These are phyloP conservation scores for Centroberyx gerrardi DNA, from an alignment of 2,797 vertebrate genomes.

Conservation along the genomic window DNA sequence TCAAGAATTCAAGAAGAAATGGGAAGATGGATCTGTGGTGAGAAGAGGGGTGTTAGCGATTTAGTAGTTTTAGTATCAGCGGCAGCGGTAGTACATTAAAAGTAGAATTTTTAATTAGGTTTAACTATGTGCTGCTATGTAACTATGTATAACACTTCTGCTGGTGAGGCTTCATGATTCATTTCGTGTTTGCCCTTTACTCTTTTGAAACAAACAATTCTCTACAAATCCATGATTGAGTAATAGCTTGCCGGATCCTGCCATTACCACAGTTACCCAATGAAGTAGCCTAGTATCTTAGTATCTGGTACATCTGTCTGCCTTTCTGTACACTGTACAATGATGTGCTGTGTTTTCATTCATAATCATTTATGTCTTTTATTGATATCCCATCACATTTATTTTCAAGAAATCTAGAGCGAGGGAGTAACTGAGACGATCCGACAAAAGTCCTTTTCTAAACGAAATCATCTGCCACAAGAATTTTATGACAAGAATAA, in stretches of 20 bases:
- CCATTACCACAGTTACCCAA: no score
- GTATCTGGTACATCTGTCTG: neutral
- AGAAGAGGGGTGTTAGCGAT: no score
- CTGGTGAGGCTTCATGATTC: neutral
- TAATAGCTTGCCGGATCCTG: no score
- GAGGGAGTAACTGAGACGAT: conserved; percentile 28
- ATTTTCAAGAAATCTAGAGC: conserved; percentile 34
- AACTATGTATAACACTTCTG: no score
- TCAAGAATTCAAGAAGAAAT: neutral
- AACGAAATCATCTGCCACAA: conserved; percentile 46
- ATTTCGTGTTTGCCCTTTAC: no score
- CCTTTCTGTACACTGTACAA: neutral
- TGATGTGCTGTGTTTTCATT: conserved; percentile 5
- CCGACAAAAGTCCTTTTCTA: conserved; percentile 17
- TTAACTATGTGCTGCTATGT: no score
- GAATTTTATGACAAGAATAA: conserved; percentile 41
- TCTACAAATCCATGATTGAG: no score
- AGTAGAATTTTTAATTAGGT: no score
- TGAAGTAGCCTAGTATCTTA: neutral
- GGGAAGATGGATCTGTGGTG: neutral
- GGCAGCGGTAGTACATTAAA: no score
- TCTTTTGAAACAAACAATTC: no score
- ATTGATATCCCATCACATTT: conserved; percentile 17
- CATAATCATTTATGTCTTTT: neutral
- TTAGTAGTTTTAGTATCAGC: no score